A percentile compares a stretch with the other conserved stretches of the same genome.
Conservation (phyloP, 1,140 invertebrate genomes). For the Oryzaephilus surinamensis region DNA sequence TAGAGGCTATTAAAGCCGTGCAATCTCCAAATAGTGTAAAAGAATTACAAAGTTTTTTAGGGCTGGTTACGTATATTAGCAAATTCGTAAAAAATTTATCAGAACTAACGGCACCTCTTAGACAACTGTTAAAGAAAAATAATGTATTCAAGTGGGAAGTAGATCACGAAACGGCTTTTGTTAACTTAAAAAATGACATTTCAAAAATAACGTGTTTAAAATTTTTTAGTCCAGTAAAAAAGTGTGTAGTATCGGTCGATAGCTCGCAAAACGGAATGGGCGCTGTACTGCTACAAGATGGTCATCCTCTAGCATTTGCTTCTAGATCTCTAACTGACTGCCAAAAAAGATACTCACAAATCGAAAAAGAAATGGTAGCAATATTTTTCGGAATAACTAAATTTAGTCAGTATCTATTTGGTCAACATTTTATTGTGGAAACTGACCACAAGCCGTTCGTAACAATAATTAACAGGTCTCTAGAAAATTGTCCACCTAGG, state of each 20-base stretch:
- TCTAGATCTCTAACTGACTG: slow-evolving; percentile 27
- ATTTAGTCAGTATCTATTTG: slow-evolving; percentile 21
- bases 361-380: slow-evolving; percentile 14
- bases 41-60: slow-evolving; percentile 26
- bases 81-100: slow-evolving; percentile 24
- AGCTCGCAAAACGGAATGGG: slow-evolving; percentile 29
- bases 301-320: slow-evolving; percentile 25
- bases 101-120: slow-evolving; percentile 11
- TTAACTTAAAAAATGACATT: slow-evolving; percentile 18
- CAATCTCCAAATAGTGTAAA: slow-evolving; percentile 17
- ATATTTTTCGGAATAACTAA: slow-evolving; percentile 14
- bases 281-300: slow-evolving; percentile 23
- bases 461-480: slow-evolving; percentile 7
- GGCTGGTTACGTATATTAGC: slow-evolving; percentile 24
- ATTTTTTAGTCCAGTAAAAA: slow-evolving; percentile 21
- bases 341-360: slow-evolving; percentile 28
- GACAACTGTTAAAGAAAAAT: slow-evolving; percentile 10
- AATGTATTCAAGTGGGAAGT: slow-evolving; percentile 12
- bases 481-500: slow-evolving; percentile 2
- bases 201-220: slow-evolving; percentile 25
- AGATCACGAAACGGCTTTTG: slow-evolving; percentile 19
- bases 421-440: slow-evolving; percentile 10
- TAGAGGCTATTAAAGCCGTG: slow-evolving; percentile 16
- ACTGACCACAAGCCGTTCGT: slow-evolving; percentile 19
- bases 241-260: slow-evolving; percentile 27